These are phyloP conservation scores for Masnerella sp. DNA, from an alignment of 2,888 invertebrate genomes.

Conservation along the genomic window DNA sequence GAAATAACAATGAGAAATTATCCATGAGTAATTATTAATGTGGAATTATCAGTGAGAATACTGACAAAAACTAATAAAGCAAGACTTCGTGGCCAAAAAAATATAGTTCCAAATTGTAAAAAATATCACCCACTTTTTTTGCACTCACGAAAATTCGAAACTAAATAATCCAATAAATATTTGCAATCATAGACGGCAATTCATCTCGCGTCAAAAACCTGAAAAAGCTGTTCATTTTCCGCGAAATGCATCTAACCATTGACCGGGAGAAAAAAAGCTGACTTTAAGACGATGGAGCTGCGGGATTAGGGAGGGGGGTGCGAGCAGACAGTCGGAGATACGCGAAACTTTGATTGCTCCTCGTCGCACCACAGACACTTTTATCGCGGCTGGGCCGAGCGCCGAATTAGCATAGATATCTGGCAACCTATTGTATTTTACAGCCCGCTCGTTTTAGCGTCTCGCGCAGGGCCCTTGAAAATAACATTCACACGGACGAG, in stretches of 20 bases:
- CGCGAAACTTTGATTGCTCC: constrained; percentile 64
- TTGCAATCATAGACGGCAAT: no score
- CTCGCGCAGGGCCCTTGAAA: constrained; percentile 50
- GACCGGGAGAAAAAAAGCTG: constrained; percentile 45
- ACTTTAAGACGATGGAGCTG: constrained; percentile 25
- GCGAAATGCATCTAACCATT: constrained; percentile 44
- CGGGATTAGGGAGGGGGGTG: constrained; percentile 31
- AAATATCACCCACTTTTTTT: no score
- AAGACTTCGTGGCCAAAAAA: no score
- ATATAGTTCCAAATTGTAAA: no score
- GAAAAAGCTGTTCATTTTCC: no score
- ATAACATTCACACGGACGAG: constrained; percentile 48
- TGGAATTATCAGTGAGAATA: no score
- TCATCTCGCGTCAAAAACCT: no score
- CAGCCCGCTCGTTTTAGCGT: constrained; percentile 57
- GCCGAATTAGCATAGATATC: constrained; percentile 67
- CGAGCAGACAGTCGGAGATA: constrained; percentile 58
- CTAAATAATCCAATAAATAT: no score
- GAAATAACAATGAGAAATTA: no score
- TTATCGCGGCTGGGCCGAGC: constrained; percentile 66
- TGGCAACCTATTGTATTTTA: constrained; percentile 62
- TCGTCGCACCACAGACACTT: constrained; percentile 63
- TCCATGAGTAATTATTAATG: no score
- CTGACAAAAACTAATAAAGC: no score
- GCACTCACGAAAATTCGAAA: no score